Conservation (phyloP, 2,888 invertebrate genomes). For the Andricus quercusramuli region DNA sequence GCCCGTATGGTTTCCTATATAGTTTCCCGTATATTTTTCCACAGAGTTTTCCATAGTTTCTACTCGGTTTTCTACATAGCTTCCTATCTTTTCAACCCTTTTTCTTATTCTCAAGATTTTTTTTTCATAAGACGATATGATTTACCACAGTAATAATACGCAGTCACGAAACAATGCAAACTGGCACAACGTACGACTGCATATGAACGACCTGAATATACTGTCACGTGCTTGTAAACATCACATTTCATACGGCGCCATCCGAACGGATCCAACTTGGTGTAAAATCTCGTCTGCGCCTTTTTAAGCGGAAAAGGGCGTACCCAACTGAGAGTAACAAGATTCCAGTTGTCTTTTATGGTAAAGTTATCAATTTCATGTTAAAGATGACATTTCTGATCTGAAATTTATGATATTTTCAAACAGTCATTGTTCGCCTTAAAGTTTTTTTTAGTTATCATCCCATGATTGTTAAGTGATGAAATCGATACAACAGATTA, state of each 20-base stretch:
- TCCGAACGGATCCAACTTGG: not conserved
- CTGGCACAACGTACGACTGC: slow-evolving; percentile 32
- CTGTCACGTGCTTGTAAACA: slow-evolving; percentile 24
- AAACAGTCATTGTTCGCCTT: not conserved
- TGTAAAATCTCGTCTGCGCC: slow-evolving; percentile 24
- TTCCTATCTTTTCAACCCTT: not conserved
- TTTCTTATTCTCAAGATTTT: not conserved
- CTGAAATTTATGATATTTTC: not conserved
- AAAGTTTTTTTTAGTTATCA: not conserved
- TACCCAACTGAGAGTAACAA: not conserved
- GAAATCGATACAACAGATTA: too few species aligned
- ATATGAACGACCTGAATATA: slow-evolving; percentile 34
- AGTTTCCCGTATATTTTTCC: too few species aligned
- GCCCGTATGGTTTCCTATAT: too few species aligned
- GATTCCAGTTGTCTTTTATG: slow-evolving; percentile 1
- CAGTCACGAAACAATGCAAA: slow-evolving; percentile 33
- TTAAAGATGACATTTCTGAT: not conserved
- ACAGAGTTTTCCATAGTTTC: too few species aligned
- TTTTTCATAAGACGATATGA: slow-evolving; percentile 25
- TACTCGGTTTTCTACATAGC: too few species aligned
- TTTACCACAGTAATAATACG: slow-evolving; percentile 7
- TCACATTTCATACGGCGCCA: slow-evolving; percentile 31
- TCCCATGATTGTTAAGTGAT: not conserved
- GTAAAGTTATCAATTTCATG: slow-evolving; percentile 3
- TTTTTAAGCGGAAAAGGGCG: not conserved